phyloP scores from a whole-genome alignment of 2,797 vertebrate species.

The Phaenicophaeus curvirostris region DNA sequence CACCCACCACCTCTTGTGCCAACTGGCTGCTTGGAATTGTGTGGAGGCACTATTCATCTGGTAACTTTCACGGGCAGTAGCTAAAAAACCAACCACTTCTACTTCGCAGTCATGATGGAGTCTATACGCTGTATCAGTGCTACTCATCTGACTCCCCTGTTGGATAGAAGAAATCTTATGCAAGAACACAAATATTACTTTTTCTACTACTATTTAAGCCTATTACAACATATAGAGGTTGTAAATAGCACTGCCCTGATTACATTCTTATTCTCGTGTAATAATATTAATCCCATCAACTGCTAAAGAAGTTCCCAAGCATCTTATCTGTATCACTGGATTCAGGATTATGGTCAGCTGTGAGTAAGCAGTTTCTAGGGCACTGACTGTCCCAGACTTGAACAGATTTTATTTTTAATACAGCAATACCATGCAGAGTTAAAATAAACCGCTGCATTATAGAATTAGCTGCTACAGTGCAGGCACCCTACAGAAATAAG shows the following conservation, averaged over 20 bases:
- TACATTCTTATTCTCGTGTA: not conserved
- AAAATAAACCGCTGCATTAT: not conserved
- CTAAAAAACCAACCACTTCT: not conserved
- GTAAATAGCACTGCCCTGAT: not conserved
- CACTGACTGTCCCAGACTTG: not conserved
- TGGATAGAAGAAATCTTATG: not conserved
- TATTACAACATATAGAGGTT: not conserved
- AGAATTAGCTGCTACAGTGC: slow-evolving; percentile 31
- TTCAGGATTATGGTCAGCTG: not conserved
- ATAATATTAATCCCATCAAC: not conserved
- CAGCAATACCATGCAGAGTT: not conserved
- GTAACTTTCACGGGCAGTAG: not conserved
- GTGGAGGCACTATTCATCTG: not conserved
- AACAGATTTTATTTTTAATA: not conserved
- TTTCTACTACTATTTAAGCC: not conserved
- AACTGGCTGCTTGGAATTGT: not conserved
- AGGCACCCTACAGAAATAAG: slow-evolving; percentile 42
- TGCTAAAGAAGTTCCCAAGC: not conserved
- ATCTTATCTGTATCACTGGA: not conserved
- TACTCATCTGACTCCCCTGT: not conserved
- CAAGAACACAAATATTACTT: not conserved
- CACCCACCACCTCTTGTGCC: not conserved
- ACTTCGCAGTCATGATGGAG: not conserved
- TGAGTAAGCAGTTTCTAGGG: not conserved
- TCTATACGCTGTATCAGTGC: not conserved